These are phyloP conservation scores for Tautogolabrus adspersus DNA, from an alignment of 2,113 vertebrate species.

Conservation along the genomic window DNA sequence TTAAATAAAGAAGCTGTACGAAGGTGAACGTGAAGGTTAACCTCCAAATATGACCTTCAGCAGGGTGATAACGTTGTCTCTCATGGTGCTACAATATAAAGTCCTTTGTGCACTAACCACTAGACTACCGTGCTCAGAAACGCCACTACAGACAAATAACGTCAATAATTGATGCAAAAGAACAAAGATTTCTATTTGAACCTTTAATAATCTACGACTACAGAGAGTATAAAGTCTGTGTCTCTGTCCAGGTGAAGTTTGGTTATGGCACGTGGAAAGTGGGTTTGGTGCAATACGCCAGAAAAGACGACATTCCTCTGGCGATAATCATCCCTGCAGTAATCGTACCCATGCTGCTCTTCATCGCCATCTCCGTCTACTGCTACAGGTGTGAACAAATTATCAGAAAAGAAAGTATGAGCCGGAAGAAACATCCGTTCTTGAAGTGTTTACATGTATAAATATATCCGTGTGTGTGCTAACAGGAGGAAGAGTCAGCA, in stretches of 20 bases:
- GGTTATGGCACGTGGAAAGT: slow-evolving; percentile 90
- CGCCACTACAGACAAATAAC: too few species aligned
- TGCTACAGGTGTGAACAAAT: slow-evolving; percentile 89
- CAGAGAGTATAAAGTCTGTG: too few species aligned
- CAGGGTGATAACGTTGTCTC: not conserved
- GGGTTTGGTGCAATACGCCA: slow-evolving; percentile 90
- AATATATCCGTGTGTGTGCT: not conserved
- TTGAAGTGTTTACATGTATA: not conserved
- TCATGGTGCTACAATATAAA: too few species aligned
- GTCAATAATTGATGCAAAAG: not conserved
- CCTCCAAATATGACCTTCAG: too few species aligned
- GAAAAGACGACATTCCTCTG: slow-evolving; percentile 86
- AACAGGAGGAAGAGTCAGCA: slow-evolving; percentile 95
- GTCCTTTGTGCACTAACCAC: too few species aligned
- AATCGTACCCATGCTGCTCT: slow-evolving; percentile 91
- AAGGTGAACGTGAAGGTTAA: too few species aligned
- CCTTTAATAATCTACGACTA: too few species aligned
- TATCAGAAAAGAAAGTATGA: not conserved
- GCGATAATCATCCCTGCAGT: slow-evolving; percentile 92
- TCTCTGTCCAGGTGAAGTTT: slow-evolving; percentile 88
- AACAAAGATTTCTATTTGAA: too few species aligned
- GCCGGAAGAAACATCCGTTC: too few species aligned
- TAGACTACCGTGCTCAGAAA: too few species aligned
- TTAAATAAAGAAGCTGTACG: not conserved
- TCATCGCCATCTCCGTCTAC: slow-evolving; percentile 90